phyloP scores from a whole-genome alignment of 2,888 invertebrate species.

The Iphiclides podalirius region DNA sequence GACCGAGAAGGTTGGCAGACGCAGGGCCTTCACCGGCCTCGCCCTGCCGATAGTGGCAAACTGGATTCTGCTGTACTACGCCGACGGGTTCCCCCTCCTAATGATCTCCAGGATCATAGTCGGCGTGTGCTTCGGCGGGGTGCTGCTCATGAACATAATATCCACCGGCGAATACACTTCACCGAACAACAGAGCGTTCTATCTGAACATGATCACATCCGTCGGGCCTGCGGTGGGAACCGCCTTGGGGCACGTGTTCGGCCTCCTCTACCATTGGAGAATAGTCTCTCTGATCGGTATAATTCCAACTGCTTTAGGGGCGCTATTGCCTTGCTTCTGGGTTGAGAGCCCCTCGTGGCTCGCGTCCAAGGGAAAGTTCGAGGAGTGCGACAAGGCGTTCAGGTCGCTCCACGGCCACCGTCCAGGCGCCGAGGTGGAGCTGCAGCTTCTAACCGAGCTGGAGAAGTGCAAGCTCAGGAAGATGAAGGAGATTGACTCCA shows the following conservation, averaged over 20 bases:
- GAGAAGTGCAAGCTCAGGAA: slow-evolving; percentile 21
- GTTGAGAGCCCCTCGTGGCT: slow-evolving; percentile 38
- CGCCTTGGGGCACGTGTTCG: slow-evolving; percentile 29
- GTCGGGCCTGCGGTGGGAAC: slow-evolving; percentile 28
- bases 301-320: slow-evolving; percentile 27
- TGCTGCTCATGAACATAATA: slow-evolving; percentile 28
- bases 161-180: slow-evolving; percentile 33
- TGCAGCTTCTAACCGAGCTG: slow-evolving; percentile 27
- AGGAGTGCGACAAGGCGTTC: slow-evolving; percentile 32
- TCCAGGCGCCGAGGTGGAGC: slow-evolving; percentile 22
- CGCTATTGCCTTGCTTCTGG: slow-evolving; percentile 33
- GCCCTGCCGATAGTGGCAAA: slow-evolving; percentile 26
- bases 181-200: slow-evolving; percentile 30
- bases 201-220: slow-evolving; percentile 26
- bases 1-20: slow-evolving; percentile 30
- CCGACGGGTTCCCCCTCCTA: slow-evolving; percentile 23
- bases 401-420: slow-evolving; percentile 29
- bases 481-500: slow-evolving; percentile 1
- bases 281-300: slow-evolving; percentile 31
- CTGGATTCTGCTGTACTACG: slow-evolving; percentile 31
- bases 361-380: slow-evolving; percentile 36
- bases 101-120: slow-evolving; percentile 29
- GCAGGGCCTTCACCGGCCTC: slow-evolving; percentile 27
- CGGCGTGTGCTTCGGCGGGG: slow-evolving; percentile 33
- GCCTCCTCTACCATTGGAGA: slow-evolving; percentile 33